Conservation (phyloP, 2,797 vertebrate species). For the Arrhamphus sclerolepis region DNA sequence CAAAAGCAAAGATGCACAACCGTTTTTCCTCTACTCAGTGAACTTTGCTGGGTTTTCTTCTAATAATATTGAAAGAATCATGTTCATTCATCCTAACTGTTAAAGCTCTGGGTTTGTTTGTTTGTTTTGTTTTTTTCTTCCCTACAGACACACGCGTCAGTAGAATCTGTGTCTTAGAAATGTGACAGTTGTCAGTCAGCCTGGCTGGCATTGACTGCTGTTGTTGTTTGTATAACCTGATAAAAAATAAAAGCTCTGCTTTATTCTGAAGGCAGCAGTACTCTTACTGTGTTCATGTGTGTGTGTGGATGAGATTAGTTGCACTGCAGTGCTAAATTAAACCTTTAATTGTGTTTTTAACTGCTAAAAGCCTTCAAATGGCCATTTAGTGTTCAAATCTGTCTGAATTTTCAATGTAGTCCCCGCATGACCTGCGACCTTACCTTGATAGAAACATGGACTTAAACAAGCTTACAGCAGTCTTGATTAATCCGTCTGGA, state of each 20-base stretch:
- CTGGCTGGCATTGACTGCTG: neutral
- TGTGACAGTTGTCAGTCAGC: conserved; percentile 7
- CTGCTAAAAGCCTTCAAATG: conserved; percentile 49
- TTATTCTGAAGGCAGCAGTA: neutral
- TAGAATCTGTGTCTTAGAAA: neutral
- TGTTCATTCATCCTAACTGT: too few species aligned
- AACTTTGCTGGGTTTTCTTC: too few species aligned
- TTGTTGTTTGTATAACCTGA: neutral
- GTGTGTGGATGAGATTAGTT: conserved; percentile 35
- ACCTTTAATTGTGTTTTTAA: conserved; percentile 42
- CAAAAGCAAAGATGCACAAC: too few species aligned
- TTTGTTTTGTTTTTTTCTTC: neutral
- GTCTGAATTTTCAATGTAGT: conserved; percentile 13
- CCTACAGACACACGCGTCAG: neutral
- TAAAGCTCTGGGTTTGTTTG: too few species aligned
- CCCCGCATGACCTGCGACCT: conserved; percentile 57
- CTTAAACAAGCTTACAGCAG: conserved; percentile 28
- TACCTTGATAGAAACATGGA: conserved; percentile 46
- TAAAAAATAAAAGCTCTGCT: conserved; percentile 3
- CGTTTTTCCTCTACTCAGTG: too few species aligned
- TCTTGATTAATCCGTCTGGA: conserved; percentile 31
- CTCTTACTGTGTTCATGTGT: neutral
- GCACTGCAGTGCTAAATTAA: conserved; percentile 33
- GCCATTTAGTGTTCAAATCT: conserved; percentile 16
- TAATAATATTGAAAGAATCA: too few species aligned